Evolutionary conservation across 2,888 invertebrate genomes (phyloP).

Genomic region (Nephrotoma appendiculata): DNA sequence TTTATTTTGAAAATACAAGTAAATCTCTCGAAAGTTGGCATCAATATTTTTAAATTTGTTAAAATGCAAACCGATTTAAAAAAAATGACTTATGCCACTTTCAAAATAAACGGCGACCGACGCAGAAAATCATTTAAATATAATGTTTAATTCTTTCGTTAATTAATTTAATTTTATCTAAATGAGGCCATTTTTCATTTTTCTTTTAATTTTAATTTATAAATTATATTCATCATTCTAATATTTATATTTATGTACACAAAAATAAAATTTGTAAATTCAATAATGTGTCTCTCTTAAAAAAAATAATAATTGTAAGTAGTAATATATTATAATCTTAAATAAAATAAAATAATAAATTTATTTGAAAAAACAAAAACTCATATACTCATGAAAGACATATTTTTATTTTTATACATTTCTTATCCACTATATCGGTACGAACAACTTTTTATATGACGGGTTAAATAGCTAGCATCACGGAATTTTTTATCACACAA

Average conservation of each 20-base stretch:
- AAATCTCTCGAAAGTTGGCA: too few species aligned
- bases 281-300: background rate
- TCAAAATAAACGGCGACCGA: background rate
- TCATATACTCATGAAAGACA: background rate
- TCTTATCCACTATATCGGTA: conserved; percentile 2
- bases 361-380: background rate
- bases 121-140: background rate
- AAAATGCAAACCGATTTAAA: background rate
- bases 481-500: conserved; percentile 4
- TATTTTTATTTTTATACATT: background rate
- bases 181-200: background rate
- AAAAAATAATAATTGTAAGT: background rate
- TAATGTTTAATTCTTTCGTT: background rate
- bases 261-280: background rate
- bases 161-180: background rate
- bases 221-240: background rate
- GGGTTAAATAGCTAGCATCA: conserved; percentile 2
- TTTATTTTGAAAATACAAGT: too few species aligned
- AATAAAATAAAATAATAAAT: background rate
- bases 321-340: background rate
- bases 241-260: background rate
- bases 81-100: background rate
- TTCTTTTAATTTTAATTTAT: background rate
- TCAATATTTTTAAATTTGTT: too few species aligned
- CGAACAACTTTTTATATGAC: conserved; percentile 1